phyloP scores from a whole-genome alignment of 1,140 invertebrate species.

The Brachionus sp. region DNA sequence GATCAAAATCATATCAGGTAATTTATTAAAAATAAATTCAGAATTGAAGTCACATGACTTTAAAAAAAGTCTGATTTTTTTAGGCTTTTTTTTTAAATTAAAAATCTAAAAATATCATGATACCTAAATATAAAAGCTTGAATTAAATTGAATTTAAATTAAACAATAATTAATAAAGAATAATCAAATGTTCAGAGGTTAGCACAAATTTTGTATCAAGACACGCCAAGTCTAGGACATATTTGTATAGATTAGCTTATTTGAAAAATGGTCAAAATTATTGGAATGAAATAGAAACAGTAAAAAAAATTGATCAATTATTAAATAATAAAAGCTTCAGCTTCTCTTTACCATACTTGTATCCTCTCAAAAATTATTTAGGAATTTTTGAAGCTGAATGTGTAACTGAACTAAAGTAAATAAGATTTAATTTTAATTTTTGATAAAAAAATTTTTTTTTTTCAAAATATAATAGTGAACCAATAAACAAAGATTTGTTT shows the following conservation, averaged over 20 bases:
- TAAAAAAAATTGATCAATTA: conserved; percentile 7
- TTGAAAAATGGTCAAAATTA: conserved; percentile 27
- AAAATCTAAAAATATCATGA: not conserved
- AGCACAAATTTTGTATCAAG: conserved; percentile 3
- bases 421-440: not conserved
- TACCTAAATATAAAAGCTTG: too few relatives aligned
- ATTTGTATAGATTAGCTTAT: conserved; percentile 9
- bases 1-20: conserved; percentile 14
- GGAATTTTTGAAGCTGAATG: not conserved
- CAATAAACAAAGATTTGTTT: conserved; percentile 28
- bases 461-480: not conserved
- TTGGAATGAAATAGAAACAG: not conserved
- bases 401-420: conserved; percentile 31
- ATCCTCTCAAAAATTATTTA: not conserved
- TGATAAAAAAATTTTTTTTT: not conserved
- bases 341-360: not conserved
- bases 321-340: not conserved
- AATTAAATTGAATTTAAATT: not conserved
- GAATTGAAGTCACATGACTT: not conserved
- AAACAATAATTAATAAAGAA: not conserved
- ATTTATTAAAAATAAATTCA: not conserved
- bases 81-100: not conserved
- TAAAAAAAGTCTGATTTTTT: not conserved
- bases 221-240: conserved; percentile 41
- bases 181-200: not conserved